A percentile compares a stretch with the other conserved stretches of the same genome.
These are phyloP conservation scores for Lamellibrachia satsuma DNA, from an alignment of 2,888 invertebrate genomes.

Conservation along the genomic window DNA sequence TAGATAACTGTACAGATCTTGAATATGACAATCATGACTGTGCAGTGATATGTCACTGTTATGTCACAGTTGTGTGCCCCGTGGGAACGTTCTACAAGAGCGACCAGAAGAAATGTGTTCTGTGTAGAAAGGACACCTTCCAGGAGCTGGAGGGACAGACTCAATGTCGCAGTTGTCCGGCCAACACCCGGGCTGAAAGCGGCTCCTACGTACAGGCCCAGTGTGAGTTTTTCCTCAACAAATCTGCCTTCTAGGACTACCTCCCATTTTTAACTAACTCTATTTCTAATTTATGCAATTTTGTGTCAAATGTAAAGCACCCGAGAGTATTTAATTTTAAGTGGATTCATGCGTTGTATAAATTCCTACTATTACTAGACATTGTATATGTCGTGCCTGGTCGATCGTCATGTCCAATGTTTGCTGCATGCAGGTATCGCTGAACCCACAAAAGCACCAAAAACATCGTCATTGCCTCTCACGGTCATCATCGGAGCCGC, in stretches of 20 bases:
- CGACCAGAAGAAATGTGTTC: neutral
- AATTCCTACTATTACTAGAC: neutral
- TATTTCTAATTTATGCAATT: too few species aligned
- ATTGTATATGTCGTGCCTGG: neutral
- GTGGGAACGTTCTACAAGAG: neutral
- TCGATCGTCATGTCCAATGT: neutral
- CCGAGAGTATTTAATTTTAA: neutral
- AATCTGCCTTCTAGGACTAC: too few species aligned
- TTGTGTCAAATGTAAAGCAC: too few species aligned
- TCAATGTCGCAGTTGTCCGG: neutral
- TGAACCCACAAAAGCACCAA: neutral
- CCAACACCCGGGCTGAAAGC: neutral
- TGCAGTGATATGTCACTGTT: neutral
- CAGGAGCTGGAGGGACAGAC: constrained; percentile 24
- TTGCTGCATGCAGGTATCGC: neutral
- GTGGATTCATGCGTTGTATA: neutral
- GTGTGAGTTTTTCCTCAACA: neutral
- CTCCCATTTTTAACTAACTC: too few species aligned
- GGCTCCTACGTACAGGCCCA: constrained; percentile 14
- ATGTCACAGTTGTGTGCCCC: constrained; percentile 19
- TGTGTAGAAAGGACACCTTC: neutral
- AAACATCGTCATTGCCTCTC: neutral
- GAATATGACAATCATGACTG: neutral
- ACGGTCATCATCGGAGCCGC: neutral
- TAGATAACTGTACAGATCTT: too few species aligned